Evolutionary conservation across 2,113 vertebrate species (phyloP), one percentile per base, ranked within the genome.

Genomic region (Aix galericulata): DNA sequence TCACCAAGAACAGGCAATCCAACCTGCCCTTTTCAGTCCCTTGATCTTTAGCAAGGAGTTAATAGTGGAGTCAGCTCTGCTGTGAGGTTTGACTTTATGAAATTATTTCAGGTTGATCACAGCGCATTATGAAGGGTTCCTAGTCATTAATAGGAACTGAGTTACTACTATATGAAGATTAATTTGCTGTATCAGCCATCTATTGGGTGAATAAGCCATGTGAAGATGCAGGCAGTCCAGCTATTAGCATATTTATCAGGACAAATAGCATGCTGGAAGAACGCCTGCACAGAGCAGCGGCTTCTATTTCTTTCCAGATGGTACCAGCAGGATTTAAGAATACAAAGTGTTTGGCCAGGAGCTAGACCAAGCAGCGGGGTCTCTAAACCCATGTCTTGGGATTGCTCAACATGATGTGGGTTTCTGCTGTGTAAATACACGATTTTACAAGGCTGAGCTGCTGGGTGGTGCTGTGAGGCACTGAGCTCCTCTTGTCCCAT

Each of bases 391-490:
- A 0, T 2, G 7, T 32, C 34, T 38, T 38, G 32, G n/a, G 82
- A 3, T 8, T 17, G 31, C 42, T 60, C 38, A 23, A 6, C 17
- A 8, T 0, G 0, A 1, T 8, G 53, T 15, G 55, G 38, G 52
- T 27, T 36, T 44, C 71, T 59, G 46, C 18, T 38, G 5, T 17
- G 67, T 3, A 18, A 63, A 53, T 6, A 3, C 13, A 10, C 10
- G 11, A 10, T 5, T 56, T 8, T 4, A 20, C 13, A 27, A 62
- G 42, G 44, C 60, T 20, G 31, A 71, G 14, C 40, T 86, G 53
- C 32, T 3, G 13, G 3, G 2, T 3, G 17, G 8, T n/a, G 22
- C 56, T 21, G 0, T 14, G 38, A 27, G 53, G 44, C 23, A 15
- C 3, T 17, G 42, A 63, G 31, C 40, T 67, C 34, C 8, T 62